Evolutionary conservation across 2,888 invertebrate species (phyloP).

Genomic region (Agrotis clavis): DNA sequence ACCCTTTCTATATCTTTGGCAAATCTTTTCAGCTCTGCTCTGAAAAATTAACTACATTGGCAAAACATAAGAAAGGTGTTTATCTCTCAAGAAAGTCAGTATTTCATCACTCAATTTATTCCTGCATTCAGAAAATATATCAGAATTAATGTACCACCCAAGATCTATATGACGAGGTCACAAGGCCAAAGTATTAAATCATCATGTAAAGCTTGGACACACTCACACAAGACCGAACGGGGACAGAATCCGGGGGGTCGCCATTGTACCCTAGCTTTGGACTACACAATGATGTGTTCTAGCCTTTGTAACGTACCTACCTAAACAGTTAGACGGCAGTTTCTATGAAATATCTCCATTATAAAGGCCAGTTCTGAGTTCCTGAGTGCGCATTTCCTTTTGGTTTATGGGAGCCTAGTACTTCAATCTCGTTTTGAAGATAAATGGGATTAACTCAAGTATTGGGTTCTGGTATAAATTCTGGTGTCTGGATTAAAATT

Average conservation of each 20-base stretch:
- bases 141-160: slow-evolving; percentile 11
- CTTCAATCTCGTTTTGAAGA: not conserved
- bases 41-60: too few relatives aligned
- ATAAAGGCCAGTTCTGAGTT: slow-evolving; percentile 32
- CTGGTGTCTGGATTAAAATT: too few relatives aligned
- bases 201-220: slow-evolving; percentile 31
- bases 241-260: slow-evolving; percentile 53
- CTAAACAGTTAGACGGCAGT: slow-evolving; percentile 35
- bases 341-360: slow-evolving; percentile 56
- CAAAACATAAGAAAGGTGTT: too few relatives aligned
- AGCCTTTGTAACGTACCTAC: slow-evolving; percentile 31
- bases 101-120: not conserved
- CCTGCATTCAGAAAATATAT: not conserved
- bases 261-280: slow-evolving; percentile 45
- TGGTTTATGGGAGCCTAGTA: slow-evolving; percentile 2
- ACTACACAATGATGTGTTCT: slow-evolving; percentile 54
- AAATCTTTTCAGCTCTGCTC: too few relatives aligned
- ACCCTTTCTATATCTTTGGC: too few relatives aligned
- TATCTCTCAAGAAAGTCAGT: too few relatives aligned
- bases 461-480: too few relatives aligned
- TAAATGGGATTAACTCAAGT: not conserved
- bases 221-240: slow-evolving; percentile 18
- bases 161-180: slow-evolving; percentile 34
- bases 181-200: slow-evolving; percentile 39
- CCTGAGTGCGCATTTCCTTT: slow-evolving; percentile 28